A percentile compares a stretch with the other conserved stretches of the same genome.
phyloP scores from a whole-genome alignment of 2,888 invertebrate genomes.

The Trissolcus brochymenae region DNA sequence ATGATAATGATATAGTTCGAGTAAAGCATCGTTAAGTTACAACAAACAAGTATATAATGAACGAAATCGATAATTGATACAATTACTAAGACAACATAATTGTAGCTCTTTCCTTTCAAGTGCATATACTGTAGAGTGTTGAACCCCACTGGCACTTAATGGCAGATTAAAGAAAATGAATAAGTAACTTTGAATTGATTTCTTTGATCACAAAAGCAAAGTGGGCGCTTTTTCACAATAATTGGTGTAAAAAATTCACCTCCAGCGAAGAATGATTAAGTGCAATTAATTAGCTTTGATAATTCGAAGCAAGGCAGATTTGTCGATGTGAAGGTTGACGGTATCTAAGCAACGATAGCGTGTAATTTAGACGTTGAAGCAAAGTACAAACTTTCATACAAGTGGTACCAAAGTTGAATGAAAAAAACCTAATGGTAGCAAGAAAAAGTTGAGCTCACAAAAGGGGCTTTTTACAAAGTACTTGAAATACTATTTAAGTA shows the following conservation, averaged over 20 bases:
- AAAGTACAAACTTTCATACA: constrained; percentile 28
- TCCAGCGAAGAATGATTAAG: constrained; percentile 10
- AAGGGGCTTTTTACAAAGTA: constrained; percentile 20
- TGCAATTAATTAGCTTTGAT: constrained; percentile 24
- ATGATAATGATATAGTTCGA: not conserved
- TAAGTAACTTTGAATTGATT: constrained; percentile 4
- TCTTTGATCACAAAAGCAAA: not conserved
- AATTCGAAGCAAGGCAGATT: constrained; percentile 15
- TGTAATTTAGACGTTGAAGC: constrained; percentile 28
- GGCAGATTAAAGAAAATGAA: constrained; percentile 6
- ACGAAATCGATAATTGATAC: constrained; percentile 7
- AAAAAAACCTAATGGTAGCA: constrained; percentile 22
- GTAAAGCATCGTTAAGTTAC: constrained; percentile 16
- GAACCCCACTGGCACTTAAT: constrained; percentile 11
- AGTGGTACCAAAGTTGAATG: constrained; percentile 17
- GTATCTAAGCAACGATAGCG: constrained; percentile 13
- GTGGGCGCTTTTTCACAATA: not conserved
- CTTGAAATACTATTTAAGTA: constrained; percentile 30
- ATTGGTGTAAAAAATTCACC: constrained; percentile 3
- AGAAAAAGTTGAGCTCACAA: constrained; percentile 26
- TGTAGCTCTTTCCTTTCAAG: constrained; percentile 15
- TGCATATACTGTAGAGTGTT: constrained; percentile 4
- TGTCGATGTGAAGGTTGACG: constrained; percentile 7
- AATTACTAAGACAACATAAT: constrained; percentile 28
- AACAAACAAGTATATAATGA: constrained; percentile 31